Evolutionary conservation across 2,113 vertebrate genomes (phyloP), one percentile per base, ranked within the genome.

Genomic region (Rhinopomastus cyanomelas): DNA sequence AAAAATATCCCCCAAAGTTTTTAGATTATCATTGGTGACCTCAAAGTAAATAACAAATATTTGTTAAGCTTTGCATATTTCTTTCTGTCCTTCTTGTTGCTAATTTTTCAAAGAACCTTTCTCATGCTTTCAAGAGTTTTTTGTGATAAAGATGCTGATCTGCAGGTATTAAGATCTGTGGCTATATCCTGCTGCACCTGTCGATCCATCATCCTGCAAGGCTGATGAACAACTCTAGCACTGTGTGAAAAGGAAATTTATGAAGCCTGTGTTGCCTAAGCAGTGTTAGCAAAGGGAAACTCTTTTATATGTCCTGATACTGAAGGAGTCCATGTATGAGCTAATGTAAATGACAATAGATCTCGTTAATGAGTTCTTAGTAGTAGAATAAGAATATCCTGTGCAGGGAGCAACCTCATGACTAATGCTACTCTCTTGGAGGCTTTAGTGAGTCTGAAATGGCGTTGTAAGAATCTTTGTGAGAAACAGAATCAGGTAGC

Each of bases 1-100:
- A 88, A 66, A 90, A 69, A 76, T 51, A 69, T n/a, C 39, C 37
- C 16, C 3, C 22, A 57, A 87, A 69, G 20, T 79, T 87, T 95
- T 85, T n/a, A 52, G 46, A 30, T 55, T 22, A 62, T 74, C 34
- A 85, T 73, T 29, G 9, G 10, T 66, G 11, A 62, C 59, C 57
- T 84, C 65, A 55, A 61, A 81, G 39, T 55, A 78, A 88, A 62
- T 53, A 84, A 46, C 12, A 46, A 72, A 37, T 78, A 79, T 65
- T 86, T 92, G 23, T 68, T 57, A 93, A 49, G 11, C 21, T 61
- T 78, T 91, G 52, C 18, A 55, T 51, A 51, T 73, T 75, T 67
- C 23, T 64, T 6, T 4, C 30, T 27, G 8, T 42, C 18, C 53
- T 92, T 65, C 55, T 89, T 4, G 0, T 32, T 76, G 39, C 17